phyloP scores from a whole-genome alignment of 2,888 invertebrate genomes.

The Celastrina argiolus region DNA sequence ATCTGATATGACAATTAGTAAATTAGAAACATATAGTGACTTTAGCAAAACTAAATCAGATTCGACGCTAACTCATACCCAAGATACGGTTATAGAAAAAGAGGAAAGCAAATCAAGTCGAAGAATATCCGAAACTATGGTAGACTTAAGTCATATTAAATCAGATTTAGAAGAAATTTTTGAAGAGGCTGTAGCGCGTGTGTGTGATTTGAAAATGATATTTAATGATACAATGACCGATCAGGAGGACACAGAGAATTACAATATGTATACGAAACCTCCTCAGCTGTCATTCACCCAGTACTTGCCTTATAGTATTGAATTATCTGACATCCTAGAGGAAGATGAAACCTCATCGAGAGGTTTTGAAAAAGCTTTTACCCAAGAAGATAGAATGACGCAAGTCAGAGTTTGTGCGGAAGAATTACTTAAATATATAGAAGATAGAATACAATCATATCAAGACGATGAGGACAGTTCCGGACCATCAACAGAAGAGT shows the following conservation, averaged over 20 bases:
- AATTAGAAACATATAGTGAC: slow-evolving; percentile 64
- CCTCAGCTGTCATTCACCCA: slow-evolving; percentile 45
- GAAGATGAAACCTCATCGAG: slow-evolving; percentile 66
- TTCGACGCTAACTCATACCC: slow-evolving; percentile 66
- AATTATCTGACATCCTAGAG: slow-evolving; percentile 67
- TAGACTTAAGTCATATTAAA: slow-evolving; percentile 63
- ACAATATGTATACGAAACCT: slow-evolving; percentile 62
- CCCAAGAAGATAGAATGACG: slow-evolving; percentile 48
- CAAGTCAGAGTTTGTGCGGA: slow-evolving; percentile 52
- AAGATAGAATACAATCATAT: slow-evolving; percentile 48
- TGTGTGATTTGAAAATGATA: slow-evolving; percentile 46
- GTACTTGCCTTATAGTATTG: slow-evolving; percentile 57
- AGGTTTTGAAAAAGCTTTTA: slow-evolving; percentile 44
- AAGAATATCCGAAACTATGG: slow-evolving; percentile 63
- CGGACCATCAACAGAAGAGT: slow-evolving; percentile 46
- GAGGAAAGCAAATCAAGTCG: slow-evolving; percentile 49
- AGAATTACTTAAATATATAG: slow-evolving; percentile 56
- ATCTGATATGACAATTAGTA: slow-evolving; percentile 68
- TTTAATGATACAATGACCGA: slow-evolving; percentile 61
- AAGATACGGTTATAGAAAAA: slow-evolving; percentile 67
- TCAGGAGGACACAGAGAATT: slow-evolving; percentile 65
- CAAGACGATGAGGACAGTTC: slow-evolving; percentile 45
- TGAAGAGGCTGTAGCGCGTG: slow-evolving; percentile 51
- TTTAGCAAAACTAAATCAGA: slow-evolving; percentile 72
- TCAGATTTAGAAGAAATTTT: slow-evolving; percentile 64